Base-by-base conservation (phyloP, 2,888 invertebrate genomes). In the Noctua pronuba region DNA sequence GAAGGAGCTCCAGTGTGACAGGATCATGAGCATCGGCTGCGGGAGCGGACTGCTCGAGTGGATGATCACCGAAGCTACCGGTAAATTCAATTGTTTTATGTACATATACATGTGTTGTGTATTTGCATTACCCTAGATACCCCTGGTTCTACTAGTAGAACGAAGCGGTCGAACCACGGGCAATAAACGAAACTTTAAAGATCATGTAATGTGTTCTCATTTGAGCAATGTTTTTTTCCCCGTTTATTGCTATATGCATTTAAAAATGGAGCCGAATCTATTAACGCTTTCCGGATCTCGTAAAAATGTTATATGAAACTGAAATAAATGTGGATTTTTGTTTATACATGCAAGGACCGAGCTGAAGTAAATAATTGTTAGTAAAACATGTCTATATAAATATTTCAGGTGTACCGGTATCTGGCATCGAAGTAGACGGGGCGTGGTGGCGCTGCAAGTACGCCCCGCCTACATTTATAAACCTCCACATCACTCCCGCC, bases 21-120 rank as follows among this genome's bases (percentile, higher is more conserved):
- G 95, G 44, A 93, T 98, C 60, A 92, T 97, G 76, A 98, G 98
- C 86, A 94, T 98, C 55, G 98, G 98, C 1, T 98, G 98, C 92
- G 98, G 98, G 24, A 98, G 97, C 84, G 98, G 98, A 0, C 94
- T 98, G n/a, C 95, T 98, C 49, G 98, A 98, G 93, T 98, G 98
- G 98, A 97, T 98, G 85, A 94, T 98, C 68, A 95, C 95, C 65
- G 94, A 97, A 92, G 97, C 97, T 88, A 97, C 97, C 88, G 97
- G 98, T 98, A 93, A 80, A 41, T 67, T 68, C 0, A 35, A 13
- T 28, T 41, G 46, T n/a, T 46, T 64, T 62, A 6, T 44, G n/a
- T 65, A 35, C 10, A 0, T 69, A 35, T 69, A 35, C 11, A 0
- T 31, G 18, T n/a, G 38, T 18, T 31, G n/a, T 41, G 8, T 28